Evolutionary conservation across 2,797 vertebrate genomes (phyloP).

Genomic region (Sardinella longiceps): DNA sequence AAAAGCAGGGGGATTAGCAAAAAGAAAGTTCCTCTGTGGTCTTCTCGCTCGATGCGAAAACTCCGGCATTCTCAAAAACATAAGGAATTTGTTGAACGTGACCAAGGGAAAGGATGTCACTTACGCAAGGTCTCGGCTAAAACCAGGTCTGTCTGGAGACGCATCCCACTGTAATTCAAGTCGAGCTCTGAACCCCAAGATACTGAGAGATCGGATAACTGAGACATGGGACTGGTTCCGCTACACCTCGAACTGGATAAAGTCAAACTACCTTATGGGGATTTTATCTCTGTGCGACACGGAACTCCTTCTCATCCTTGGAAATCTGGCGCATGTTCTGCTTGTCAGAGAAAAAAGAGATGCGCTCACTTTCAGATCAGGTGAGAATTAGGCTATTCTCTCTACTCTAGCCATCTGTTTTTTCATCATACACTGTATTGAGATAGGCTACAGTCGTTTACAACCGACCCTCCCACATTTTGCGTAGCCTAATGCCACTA

Average conservation of each 20-base stretch:
- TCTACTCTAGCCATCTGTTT: too few relatives aligned
- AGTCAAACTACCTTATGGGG: constrained; percentile 72
- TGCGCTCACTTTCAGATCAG: constrained; percentile 45
- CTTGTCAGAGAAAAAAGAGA: constrained; percentile 60
- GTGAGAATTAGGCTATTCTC: constrained; percentile 1
- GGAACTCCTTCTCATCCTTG: constrained; percentile 69
- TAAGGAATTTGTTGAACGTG: constrained; percentile 65
- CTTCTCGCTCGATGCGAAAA: constrained; percentile 73
- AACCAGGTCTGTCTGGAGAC: constrained; percentile 34
- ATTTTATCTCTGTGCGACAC: constrained; percentile 75
- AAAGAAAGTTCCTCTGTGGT: constrained; percentile 72
- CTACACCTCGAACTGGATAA: constrained; percentile 63
- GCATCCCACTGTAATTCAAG: constrained; percentile 28
- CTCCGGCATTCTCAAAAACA: constrained; percentile 65
- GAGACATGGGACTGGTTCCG: constrained; percentile 78
- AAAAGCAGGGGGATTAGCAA: constrained; percentile 58
- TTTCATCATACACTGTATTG: too few relatives aligned
- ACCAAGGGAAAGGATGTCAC: constrained; percentile 74
- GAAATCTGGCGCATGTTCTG: constrained; percentile 69
- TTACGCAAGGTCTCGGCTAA: constrained; percentile 68
- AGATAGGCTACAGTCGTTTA: too few relatives aligned
- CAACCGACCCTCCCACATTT: too few relatives aligned
- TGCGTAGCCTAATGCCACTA: too few relatives aligned
- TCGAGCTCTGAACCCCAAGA: constrained; percentile 39
- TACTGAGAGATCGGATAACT: constrained; percentile 50